Base-by-base conservation (phyloP, 1,140 invertebrate genomes). In the Nylanderia fulva region DNA sequence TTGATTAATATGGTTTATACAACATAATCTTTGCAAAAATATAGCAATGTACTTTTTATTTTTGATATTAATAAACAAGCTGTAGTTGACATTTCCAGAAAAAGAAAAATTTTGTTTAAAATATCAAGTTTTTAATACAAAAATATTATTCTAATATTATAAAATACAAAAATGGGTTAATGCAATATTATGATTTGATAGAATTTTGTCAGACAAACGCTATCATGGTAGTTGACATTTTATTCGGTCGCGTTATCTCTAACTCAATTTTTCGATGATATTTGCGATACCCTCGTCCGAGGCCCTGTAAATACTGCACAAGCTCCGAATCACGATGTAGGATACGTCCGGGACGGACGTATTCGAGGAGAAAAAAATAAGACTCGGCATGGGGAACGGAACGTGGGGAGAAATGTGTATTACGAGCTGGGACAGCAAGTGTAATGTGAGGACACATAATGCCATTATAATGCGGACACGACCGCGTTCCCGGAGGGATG, bases 381-480 rank as follows among this genome's bases (percentile, higher is more conserved):
- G 87, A 89, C 52, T 13, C 36, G 77, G 24, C 63, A 68, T 45
- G 33, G 45, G 45, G 77, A n/a, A 33, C 42, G 85, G 61, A 88
- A 86, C 72, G 74, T 79, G 75, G 86, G 77, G 74, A 86, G 77
- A 83, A 88, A 88, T 85, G 88, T 86, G 87, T 84, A 88, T 74
- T 76, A 82, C 82, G 63, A 82, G 83, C 60, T 33, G 85, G 75
- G 76, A 79, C 76, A 75, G 84, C 84, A 91, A 88, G 87, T 92
- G 90, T 93, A 93, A 91, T 92, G 91, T 86, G 91, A 92, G 90
- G 90, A 93, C 92, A 93, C 92, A 92, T 93, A 93, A 94, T 93
- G 90, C 90, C 92, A 94, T 94, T 94, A 93, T 93, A 93, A 93
- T 93, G 92, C 92, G 92, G 92, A 93, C 92, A 93, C 90, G 91